A percentile compares a stretch with the other conserved stretches of the same genome.
Conservation (phyloP, 2,888 invertebrate species). For the Didymodactylos carnosus region DNA sequence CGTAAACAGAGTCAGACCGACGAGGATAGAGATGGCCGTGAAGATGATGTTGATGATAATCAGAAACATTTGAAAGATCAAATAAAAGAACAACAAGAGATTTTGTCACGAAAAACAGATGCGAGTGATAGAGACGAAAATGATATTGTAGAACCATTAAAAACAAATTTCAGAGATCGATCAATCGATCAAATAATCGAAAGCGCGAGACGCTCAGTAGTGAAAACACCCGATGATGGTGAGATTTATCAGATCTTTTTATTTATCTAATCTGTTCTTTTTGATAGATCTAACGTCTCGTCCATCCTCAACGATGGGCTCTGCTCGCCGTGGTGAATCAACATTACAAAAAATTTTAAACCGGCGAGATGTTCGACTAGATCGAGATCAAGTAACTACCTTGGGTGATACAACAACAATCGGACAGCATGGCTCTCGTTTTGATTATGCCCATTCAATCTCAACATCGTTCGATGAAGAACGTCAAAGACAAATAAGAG, state of each 20-base stretch:
- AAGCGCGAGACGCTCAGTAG: not conserved
- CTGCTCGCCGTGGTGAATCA: not conserved
- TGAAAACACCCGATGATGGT: not conserved
- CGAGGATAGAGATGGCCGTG: too few relatives aligned
- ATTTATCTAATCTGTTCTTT: too few relatives aligned
- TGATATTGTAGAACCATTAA: not conserved
- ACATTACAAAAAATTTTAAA: not conserved
- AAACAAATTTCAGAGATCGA: not conserved
- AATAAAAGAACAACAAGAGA: not conserved
- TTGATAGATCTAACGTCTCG: too few relatives aligned
- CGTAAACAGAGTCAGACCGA: not conserved
- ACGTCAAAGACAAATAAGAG: too few relatives aligned
- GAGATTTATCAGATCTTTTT: not conserved
- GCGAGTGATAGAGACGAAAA: not conserved
- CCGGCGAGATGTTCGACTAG: too few relatives aligned
- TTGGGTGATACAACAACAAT: too few relatives aligned
- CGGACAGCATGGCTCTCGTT: too few relatives aligned
- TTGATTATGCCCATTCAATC: too few relatives aligned
- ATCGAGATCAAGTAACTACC: too few relatives aligned
- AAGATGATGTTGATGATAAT: not conserved
- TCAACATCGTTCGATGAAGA: not conserved
- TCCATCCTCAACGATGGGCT: not conserved
- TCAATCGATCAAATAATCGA: not conserved
- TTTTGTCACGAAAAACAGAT: not conserved
- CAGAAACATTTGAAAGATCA: not conserved